Conservation (phyloP, 2,113 vertebrate genomes). For the Periophthalmodon schlosseri region DNA sequence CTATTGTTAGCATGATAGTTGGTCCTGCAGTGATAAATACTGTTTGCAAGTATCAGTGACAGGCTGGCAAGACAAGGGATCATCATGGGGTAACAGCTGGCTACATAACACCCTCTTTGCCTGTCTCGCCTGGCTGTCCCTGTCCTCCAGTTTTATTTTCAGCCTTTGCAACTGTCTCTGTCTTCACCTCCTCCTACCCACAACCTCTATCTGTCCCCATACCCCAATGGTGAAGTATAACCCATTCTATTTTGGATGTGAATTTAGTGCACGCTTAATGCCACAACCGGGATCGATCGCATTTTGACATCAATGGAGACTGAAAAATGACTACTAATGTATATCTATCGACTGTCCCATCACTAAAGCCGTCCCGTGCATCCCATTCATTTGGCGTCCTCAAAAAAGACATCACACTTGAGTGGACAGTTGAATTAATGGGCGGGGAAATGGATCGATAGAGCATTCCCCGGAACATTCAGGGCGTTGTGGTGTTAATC, state of each 20-base stretch:
- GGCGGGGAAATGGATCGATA: slow-evolving; percentile 27
- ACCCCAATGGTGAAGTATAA: slow-evolving; percentile 25
- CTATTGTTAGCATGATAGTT: background rate
- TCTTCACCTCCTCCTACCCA: slow-evolving; percentile 25
- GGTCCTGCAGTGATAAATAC: slow-evolving; percentile 13
- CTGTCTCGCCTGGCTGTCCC: slow-evolving; percentile 2
- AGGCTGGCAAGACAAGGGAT: slow-evolving; percentile 23
- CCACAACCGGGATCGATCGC: slow-evolving; percentile 17
- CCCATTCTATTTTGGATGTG: slow-evolving; percentile 28
- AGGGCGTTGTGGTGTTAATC: slow-evolving; percentile 41
- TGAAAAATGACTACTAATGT: slow-evolving; percentile 39
- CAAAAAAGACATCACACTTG: slow-evolving; percentile 5
- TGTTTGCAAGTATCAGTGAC: slow-evolving; percentile 19
- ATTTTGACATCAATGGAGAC: slow-evolving; percentile 15
- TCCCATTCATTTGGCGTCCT: slow-evolving; percentile 37
- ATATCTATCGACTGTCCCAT: slow-evolving; percentile 30
- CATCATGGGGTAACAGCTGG: slow-evolving; percentile 35
- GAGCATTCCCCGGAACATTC: slow-evolving; percentile 16
- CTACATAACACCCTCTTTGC: slow-evolving; percentile 21
- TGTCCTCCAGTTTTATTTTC: slow-evolving; percentile 10
- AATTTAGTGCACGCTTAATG: slow-evolving; percentile 16
- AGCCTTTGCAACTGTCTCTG: slow-evolving; percentile 27
- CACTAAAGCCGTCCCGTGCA: slow-evolving; percentile 28
- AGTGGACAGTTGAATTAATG: slow-evolving; percentile 36
- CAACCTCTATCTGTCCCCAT: slow-evolving; percentile 21